A percentile compares a stretch with the other conserved stretches of the same genome.
Conservation (phyloP, 2,797 vertebrate species). For the Peromyscus nudipes region DNA sequence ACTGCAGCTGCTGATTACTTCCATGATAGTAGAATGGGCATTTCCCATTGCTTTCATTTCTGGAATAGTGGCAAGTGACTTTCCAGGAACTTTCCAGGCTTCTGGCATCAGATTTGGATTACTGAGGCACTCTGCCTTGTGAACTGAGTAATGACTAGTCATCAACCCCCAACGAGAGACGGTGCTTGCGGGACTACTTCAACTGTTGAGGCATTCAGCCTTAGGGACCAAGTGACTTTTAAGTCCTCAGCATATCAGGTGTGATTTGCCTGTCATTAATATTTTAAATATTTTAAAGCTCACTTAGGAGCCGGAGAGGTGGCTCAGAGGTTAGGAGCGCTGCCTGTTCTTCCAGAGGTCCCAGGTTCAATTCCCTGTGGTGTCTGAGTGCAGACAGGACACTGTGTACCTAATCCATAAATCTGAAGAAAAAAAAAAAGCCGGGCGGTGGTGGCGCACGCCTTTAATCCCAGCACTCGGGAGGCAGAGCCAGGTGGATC, state of each 20-base stretch:
- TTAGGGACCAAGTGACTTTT: not conserved
- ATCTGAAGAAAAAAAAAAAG: too few relatives aligned
- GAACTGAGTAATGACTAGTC: not conserved
- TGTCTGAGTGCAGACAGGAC: too few relatives aligned
- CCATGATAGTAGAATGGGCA: not conserved
- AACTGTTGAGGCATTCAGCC: not conserved
- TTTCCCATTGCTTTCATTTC: not conserved
- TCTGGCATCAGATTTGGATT: not conserved
- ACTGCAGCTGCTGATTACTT: not conserved
- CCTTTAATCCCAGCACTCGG: too few relatives aligned
- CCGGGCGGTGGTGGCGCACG: too few relatives aligned
- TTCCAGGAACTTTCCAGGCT: not conserved
- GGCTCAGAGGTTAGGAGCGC: too few relatives aligned
- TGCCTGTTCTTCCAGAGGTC: too few relatives aligned
- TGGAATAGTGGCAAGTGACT: not conserved
- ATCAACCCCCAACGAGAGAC: not conserved
- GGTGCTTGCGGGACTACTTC: not conserved
- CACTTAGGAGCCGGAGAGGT: too few relatives aligned
- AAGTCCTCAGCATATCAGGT: not conserved
- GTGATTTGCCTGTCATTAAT: not conserved
- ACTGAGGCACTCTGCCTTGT: not conserved
- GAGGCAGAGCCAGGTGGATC: too few relatives aligned
- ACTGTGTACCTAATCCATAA: too few relatives aligned
- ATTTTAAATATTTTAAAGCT: not conserved
- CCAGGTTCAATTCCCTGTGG: too few relatives aligned